Conservation (phyloP, 2,113 vertebrate genomes). For the Arizona elegans region DNA sequence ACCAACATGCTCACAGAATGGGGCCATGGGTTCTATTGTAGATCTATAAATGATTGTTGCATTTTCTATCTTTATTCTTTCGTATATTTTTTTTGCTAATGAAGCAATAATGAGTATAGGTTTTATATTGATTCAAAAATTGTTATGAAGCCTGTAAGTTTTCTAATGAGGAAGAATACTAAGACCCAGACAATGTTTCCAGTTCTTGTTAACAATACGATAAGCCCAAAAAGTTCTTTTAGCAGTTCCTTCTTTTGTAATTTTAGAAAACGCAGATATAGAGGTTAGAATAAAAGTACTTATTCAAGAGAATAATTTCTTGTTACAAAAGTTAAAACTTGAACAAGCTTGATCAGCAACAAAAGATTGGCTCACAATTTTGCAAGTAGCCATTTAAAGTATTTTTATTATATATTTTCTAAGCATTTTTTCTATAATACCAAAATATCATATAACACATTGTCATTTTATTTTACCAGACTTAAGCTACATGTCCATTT, state of each 20-base stretch:
- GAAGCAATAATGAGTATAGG: neutral
- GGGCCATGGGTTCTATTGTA: neutral
- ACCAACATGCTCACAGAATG: neutral
- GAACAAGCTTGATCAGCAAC: neutral
- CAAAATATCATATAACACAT: neutral
- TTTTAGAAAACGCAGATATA: neutral
- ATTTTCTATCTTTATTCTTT: neutral
- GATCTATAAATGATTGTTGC: neutral
- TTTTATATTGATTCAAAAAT: neutral
- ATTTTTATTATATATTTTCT: neutral
- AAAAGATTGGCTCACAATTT: neutral
- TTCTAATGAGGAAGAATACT: neutral
- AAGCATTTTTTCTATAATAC: neutral
- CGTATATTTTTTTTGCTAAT: neutral
- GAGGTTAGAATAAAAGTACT: neutral
- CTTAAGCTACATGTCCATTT: conserved; percentile 29
- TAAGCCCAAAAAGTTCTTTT: neutral
- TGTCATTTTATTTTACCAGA: conserved; percentile 9
- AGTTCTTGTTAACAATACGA: neutral
- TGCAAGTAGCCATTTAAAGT: neutral
- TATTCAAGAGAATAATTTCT: neutral
- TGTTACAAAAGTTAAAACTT: neutral
- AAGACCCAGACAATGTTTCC: neutral
- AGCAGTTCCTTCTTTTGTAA: neutral
- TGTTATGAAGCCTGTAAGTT: neutral